Percentiles rank a stretch among this genome's conserved stretches.
These are phyloP conservation scores for Rhea pennata DNA, from an alignment of 2,113 vertebrate genomes.

Conservation along the genomic window DNA sequence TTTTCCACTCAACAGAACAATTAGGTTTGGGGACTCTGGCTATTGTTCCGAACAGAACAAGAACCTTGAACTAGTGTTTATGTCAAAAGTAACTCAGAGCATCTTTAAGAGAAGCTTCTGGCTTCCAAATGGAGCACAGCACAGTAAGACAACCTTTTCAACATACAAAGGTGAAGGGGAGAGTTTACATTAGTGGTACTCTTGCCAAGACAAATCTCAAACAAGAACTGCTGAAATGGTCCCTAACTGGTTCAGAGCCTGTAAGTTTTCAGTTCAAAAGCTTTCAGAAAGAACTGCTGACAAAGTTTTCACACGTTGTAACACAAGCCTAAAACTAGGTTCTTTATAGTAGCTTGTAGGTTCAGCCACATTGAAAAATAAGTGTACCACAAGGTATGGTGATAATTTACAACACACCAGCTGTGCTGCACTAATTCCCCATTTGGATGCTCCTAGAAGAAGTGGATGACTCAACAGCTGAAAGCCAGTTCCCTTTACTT, in stretches of 20 bases:
- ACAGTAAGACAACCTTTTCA: neutral
- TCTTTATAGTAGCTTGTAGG: neutral
- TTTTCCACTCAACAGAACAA: neutral
- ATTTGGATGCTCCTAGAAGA: neutral
- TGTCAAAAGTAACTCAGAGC: neutral
- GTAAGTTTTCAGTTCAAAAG: neutral
- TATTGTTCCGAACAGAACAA: neutral
- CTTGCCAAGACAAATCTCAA: neutral
- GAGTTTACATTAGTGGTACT: neutral
- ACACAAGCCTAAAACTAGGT: neutral
- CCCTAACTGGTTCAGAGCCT: neutral
- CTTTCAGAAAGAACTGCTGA: neutral
- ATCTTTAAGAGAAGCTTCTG: neutral
- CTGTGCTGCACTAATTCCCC: neutral
- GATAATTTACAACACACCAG: neutral
- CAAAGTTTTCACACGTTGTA: neutral
- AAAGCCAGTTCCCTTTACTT: neutral
- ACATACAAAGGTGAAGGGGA: neutral
- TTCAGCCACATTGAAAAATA: neutral
- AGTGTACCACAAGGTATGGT: neutral
- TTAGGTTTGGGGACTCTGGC: neutral
- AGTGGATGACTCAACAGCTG: neutral
- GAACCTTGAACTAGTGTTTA: neutral
- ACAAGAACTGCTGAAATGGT: neutral
- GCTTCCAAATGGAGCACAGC: neutral